Evolutionary conservation across 2,113 vertebrate species (phyloP), one percentile per base, ranked within the genome.

Genomic region (Leucosticte australis): DNA sequence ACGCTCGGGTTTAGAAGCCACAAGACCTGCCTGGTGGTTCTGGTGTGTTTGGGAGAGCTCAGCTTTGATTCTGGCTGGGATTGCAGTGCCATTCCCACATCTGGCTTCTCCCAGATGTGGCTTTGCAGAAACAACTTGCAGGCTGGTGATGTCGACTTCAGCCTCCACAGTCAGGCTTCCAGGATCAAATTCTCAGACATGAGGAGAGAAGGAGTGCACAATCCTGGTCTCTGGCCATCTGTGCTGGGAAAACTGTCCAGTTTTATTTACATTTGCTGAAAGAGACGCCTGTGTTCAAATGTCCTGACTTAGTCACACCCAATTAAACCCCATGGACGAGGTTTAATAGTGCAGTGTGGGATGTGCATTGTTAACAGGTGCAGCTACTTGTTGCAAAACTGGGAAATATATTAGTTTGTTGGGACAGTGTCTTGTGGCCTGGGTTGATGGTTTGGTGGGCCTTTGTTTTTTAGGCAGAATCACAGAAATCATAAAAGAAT

Each of bases 1-100:
- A 13, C 1, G 0, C 12, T 35, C 28, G 4, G 63, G 7, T 69
- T 46, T 83, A 3, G 67, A 35, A 56, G 15, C 8, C 4, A 0
- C 55, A 15, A 20, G 57, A 13, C 13, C 27, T 70, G 8, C 56
- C 77, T 42, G 42, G 16, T n/a, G 42, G 30, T 55, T n/a, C 69
- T 79, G 56, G 35, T n/a, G 62, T 9, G 1, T 63, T 62, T 39
- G 46, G 59, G 52, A 67, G 35, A 71, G 30, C 74, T 89, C 23
- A 6, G 22, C 30, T 84, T 44, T n/a, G 19, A 2, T 84, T 75
- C 52, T 69, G 37, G 20, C 35, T 78, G 56, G 39, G 52, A 3
- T 70, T 59, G 21, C 35, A 6, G 33, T 77, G 67, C 46, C 37
- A 1, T 75, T 70, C 50, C 41, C 47, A 53, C 8, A 1, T 46